Conservation (phyloP, 2,888 invertebrate species). For the Unio delphinus region DNA sequence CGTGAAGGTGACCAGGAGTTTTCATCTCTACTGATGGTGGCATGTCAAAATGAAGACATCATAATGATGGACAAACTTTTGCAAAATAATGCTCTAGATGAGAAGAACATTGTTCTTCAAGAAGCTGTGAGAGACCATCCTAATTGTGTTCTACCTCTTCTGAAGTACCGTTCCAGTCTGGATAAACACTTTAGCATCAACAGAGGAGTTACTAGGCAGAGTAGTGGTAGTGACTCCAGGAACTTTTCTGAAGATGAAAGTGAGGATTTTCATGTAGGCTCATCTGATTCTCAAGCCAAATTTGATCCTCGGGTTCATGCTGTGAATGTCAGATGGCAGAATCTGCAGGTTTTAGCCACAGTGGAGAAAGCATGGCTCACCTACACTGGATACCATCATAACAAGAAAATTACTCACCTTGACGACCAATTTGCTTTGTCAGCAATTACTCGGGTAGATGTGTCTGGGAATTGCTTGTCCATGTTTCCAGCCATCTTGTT, state of each 20-base stretch:
- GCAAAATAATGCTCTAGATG: constrained; percentile 86
- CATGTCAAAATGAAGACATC: constrained; percentile 80
- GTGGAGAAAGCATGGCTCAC: constrained; percentile 85
- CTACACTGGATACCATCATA: constrained; percentile 87
- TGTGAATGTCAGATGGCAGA: constrained; percentile 90
- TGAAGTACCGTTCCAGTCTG: constrained; percentile 85
- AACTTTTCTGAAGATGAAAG: constrained; percentile 73
- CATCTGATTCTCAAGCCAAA: constrained; percentile 36
- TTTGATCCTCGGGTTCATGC: constrained; percentile 71
- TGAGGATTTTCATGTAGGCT: constrained; percentile 9
- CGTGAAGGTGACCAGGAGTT: constrained; percentile 70
- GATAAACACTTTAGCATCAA: constrained; percentile 93
- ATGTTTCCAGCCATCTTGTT: constrained; percentile 86
- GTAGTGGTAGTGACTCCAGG: constrained; percentile 74
- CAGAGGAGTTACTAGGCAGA: constrained; percentile 85
- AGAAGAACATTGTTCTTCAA: constrained; percentile 85
- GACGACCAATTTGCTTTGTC: constrained; percentile 81
- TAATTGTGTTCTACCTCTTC: constrained; percentile 78
- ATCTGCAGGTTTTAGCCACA: constrained; percentile 78
- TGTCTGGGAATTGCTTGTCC: constrained; percentile 89
- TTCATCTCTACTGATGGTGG: constrained; percentile 76
- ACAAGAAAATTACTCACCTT: constrained; percentile 84
- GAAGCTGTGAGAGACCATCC: constrained; percentile 77
- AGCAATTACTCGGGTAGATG: constrained; percentile 93
- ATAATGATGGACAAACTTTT: constrained; percentile 84